Evolutionary conservation across 2,888 invertebrate species (phyloP), one percentile per base, ranked within the genome.

Genomic region (Cephus rjabovi): DNA sequence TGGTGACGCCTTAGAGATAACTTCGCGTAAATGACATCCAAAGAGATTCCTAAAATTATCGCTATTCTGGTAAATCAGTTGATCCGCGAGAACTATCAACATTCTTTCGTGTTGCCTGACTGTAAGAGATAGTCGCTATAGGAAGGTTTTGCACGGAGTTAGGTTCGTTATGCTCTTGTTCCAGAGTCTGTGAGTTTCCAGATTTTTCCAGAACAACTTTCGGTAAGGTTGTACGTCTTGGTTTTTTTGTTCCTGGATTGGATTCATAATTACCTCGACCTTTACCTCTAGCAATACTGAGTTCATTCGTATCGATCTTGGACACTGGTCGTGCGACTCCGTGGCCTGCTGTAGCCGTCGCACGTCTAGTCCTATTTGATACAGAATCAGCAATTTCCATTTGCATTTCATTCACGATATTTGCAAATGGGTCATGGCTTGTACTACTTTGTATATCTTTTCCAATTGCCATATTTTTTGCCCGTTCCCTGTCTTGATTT

Each of bases 401-500:
- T 70, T 83, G 82, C 78, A 83, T 77, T 69, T 80, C 83, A 68
- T 78, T 81, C 12, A 83, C 81, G 15, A 74, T 73, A 80, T 77
- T 79, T 31, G 76, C 82, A 75, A 83, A 83, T 23, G 82, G 83
- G 37, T 83, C 83, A 31, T 76, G 76, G 34, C 35, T 75, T 34
- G 74, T 34, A 11, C 73, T 75, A 69, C 79, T 74, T 30, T 34
- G 35, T 34, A 34, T 23, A 34, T 34, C 35, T 34, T 33, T 74
- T 74, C 74, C 31, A 12, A 35, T 30, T 34, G 34, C 37, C 35
- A 74, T 30, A 74, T 34, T 74, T 35, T 35, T 74, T 34, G 56
- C 23, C 23, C 56, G 23, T 56, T 34, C 74, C n/a, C 74, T 69
- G 3, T 77, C 76, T 74, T 79, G 76, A 69, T 79, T 79, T 15